A percentile compares a stretch with the other conserved stretches of the same genome.
Evolutionary conservation across 2,888 invertebrate species (phyloP).

Genomic region (Xylophagus ater): DNA sequence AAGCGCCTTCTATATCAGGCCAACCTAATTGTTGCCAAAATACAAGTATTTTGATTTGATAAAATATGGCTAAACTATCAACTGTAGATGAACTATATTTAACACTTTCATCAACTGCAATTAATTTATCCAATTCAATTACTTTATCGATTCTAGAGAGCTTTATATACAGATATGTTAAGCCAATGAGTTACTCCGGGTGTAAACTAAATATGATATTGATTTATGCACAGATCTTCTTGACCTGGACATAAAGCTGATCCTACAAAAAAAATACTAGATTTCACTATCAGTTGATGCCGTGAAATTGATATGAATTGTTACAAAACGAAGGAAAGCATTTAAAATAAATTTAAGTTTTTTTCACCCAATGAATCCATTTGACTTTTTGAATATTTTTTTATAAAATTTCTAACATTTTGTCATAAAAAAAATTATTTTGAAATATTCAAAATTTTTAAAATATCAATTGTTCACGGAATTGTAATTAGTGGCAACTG

Average conservation of each 20-base stretch:
- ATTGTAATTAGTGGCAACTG: no score
- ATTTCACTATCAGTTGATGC: no score
- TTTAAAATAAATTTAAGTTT: no score
- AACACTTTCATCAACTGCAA: slow-evolving; percentile 69
- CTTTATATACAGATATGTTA: slow-evolving; percentile 83
- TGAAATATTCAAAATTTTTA: no score
- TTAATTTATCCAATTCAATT: slow-evolving; percentile 72
- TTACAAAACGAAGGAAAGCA: no score
- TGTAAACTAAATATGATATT: slow-evolving; percentile 83
- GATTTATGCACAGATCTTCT: slow-evolving; percentile 54
- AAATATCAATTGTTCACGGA: no score
- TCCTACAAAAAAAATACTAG: slow-evolving; percentile 52
- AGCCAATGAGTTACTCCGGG: slow-evolving; percentile 90
- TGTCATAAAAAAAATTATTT: no score
- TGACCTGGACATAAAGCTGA: slow-evolving; percentile 55
- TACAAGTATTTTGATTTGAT: slow-evolving; percentile 89
- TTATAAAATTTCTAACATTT: no score
- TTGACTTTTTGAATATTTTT: no score
- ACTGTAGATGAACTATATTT: slow-evolving; percentile 94
- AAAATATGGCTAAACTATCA: slow-evolving; percentile 80
- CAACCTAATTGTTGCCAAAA: slow-evolving; percentile 95
- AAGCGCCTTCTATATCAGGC: slow-evolving; percentile 87
- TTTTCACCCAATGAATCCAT: no score
- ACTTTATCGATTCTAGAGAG: slow-evolving; percentile 76
- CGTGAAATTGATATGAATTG: no score